Base-by-base conservation (phyloP, 1,140 invertebrate genomes). In the Drosophila teissieri region DNA sequence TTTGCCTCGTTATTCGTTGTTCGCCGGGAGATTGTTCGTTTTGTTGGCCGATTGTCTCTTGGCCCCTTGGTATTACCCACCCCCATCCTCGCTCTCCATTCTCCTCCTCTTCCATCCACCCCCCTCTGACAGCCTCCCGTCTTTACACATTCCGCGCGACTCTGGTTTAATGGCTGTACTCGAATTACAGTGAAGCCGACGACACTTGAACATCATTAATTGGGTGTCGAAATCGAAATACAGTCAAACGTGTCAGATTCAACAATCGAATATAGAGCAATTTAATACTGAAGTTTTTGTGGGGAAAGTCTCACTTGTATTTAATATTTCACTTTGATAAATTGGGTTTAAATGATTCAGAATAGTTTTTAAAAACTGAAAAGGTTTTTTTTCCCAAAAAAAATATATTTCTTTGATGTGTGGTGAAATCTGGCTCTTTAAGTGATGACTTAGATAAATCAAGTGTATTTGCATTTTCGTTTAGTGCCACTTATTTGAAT, bases 121-220 rank as follows among this genome's bases (percentile, higher is more conserved):
- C 48, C n/a, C 19, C 34, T 34, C 15, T n/a, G 24, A 4, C 36
- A 58, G 22, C 61, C 58, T 14, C 48, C 44, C 27, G 1, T 17
- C 24, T 27, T 56, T 14, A 75, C 79, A 53, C 76, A 73, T 51
- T 69, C 75, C 72, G 52, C 64, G 46, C 63, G 74, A 44, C 70
- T 76, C 57, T 86, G 55, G 81, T 19, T 64, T 88, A 76, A 60
- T 61, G 58, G 37, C 56, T 67, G 73, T 61, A 45, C 62, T 64
- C 39, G n/a, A 46, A 19, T 62, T 64, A 62, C 62, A 64, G 62
- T 62, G 42, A 62, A 45, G 56, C 40, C 61, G 40, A 31, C 55
- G 40, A 40, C 55, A 64, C 58, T 64, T 64, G 34, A 61, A 36
- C 19, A 14, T n/a, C 61, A 22, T 44, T 61, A 42, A 60, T 63